These are phyloP conservation scores for Imbricaverruca yamaguchii DNA, from an alignment of 2,888 invertebrate genomes.

Conservation along the genomic window DNA sequence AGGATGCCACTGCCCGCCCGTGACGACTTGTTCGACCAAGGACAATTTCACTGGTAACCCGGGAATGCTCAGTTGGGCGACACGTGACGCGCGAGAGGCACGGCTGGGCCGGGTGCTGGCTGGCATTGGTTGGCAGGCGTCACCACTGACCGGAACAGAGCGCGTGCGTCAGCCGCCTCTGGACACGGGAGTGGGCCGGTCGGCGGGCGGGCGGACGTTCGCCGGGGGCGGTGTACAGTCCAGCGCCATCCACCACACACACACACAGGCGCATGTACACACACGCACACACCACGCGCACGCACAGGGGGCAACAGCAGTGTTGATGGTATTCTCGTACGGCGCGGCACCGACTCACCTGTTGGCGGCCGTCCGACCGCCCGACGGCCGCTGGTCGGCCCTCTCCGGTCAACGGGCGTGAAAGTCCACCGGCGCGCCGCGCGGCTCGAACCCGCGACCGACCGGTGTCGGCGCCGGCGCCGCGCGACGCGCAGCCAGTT, in stretches of 20 bases:
- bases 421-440: neutral
- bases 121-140: no score
- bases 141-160: no score
- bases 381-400: neutral
- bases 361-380: neutral
- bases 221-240: neutral
- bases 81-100: no score
- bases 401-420: neutral
- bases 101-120: no score
- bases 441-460: neutral
- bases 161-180: neutral
- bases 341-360: neutral
- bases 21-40: no score
- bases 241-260: neutral
- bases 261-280: constrained; percentile 7
- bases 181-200: neutral
- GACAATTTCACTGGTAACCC: no score
- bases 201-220: neutral
- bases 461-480: neutral
- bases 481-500: neutral
- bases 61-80: no score
- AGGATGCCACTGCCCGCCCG: no score
- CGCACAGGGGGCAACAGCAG: constrained; percentile 2
- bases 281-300: constrained; percentile 14
- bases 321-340: constrained; percentile 7